Percentiles rank a stretch among this genome's conserved stretches.
These are phyloP conservation scores for Acronicta aceris DNA, from an alignment of 2,888 invertebrate species.

Conservation along the genomic window DNA sequence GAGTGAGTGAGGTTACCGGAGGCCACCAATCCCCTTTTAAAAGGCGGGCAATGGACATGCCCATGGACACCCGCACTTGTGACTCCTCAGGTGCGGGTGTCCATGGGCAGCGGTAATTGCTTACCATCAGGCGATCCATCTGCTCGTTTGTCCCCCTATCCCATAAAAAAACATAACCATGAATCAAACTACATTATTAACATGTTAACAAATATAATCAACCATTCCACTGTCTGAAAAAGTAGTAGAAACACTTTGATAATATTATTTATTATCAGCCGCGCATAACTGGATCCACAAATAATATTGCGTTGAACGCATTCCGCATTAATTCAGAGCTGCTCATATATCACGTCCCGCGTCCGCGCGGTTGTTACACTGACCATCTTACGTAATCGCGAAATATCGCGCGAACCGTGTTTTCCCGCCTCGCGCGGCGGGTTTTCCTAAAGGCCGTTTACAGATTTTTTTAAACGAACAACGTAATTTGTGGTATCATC, in stretches of 20 bases:
- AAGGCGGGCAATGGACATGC: too few species aligned
- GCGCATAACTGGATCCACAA: constrained; percentile 16
- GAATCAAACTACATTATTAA: too few species aligned
- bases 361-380: constrained; percentile 21
- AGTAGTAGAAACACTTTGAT: background rate
- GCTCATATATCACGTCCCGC: constrained; percentile 30
- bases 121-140: too few species aligned
- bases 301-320: constrained; percentile 31
- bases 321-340: constrained; percentile 45
- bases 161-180: too few species aligned
- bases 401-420: constrained; percentile 9
- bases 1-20: too few species aligned
- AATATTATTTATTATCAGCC: constrained; percentile 16
- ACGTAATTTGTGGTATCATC: background rate
- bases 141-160: too few species aligned
- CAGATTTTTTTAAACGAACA: background rate
- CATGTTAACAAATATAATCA: background rate
- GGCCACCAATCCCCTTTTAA: too few species aligned
- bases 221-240: background rate
- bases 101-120: too few species aligned
- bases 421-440: background rate
- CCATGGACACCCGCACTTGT: too few species aligned
- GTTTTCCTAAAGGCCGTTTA: constrained; percentile 14
- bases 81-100: too few species aligned
- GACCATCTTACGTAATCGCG: constrained; percentile 38